These are phyloP conservation scores for Apamea sordens DNA, from an alignment of 2,888 invertebrate species.

Conservation along the genomic window DNA sequence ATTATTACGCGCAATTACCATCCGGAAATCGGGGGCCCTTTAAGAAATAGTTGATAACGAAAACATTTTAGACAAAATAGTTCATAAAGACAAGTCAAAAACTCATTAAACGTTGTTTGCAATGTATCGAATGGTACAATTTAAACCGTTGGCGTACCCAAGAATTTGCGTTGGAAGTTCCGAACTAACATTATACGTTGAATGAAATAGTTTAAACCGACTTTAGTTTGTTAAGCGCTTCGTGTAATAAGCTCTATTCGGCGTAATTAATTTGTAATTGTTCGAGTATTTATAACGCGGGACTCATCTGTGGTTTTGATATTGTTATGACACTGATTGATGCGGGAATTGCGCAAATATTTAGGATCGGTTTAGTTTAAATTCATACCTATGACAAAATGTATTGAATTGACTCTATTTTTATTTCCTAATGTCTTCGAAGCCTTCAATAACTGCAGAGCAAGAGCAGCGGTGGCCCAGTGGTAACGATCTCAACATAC, in stretches of 20 bases:
- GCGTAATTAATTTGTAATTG: slow-evolving; percentile 67
- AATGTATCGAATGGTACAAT: slow-evolving; percentile 71
- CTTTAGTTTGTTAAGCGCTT: slow-evolving; percentile 73
- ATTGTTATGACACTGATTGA: slow-evolving; percentile 42
- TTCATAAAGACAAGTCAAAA: slow-evolving; percentile 61
- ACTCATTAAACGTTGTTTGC: slow-evolving; percentile 67
- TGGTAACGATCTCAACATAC: no score
- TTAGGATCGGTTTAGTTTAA: slow-evolving; percentile 10
- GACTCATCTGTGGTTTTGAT: slow-evolving; percentile 54
- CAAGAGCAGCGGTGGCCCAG: no score
- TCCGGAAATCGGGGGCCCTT: slow-evolving; percentile 12
- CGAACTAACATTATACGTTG: slow-evolving; percentile 72
- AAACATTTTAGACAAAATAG: slow-evolving; percentile 53
- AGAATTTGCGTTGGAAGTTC: slow-evolving; percentile 74
- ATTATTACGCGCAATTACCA: slow-evolving; percentile 45
- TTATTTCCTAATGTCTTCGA: background rate
- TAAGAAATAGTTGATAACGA: slow-evolving; percentile 41
- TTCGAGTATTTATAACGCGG: slow-evolving; percentile 44
- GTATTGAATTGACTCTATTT: background rate
- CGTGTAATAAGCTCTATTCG: slow-evolving; percentile 74
- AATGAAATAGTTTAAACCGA: slow-evolving; percentile 77
- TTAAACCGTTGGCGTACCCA: slow-evolving; percentile 68
- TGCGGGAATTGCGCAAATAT: slow-evolving; percentile 33
- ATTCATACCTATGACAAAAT: background rate
- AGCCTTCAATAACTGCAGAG: background rate